Evolutionary conservation across 2,113 vertebrate genomes (phyloP), one percentile per base, ranked within the genome.

Genomic region (Phylloscopus whistleri): DNA sequence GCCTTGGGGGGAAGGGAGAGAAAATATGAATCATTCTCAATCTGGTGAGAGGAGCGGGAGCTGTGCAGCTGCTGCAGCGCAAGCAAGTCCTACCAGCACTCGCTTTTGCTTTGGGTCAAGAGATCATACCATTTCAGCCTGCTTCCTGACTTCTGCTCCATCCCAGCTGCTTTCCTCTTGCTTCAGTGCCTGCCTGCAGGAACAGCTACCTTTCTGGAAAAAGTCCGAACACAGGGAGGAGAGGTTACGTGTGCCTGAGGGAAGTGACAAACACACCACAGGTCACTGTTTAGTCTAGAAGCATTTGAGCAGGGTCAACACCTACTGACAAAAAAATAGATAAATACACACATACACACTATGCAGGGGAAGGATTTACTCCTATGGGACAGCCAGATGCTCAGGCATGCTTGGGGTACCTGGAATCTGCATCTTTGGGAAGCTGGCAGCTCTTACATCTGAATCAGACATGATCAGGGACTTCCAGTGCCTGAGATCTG

Each of bases 121-220:
- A 90, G 76, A 78, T 72, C 68, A 41, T 33, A 96, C 75, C 56
- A 78, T 75, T 78, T 28, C 89, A 93, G 85, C 85, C 72, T 59
- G 88, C 66, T 88, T 86, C 82, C 91, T 91, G 51, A 77, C 86
- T 83, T 67, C 75, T 33, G 75, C 87, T 93, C 78, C 87, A 67
- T 79, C 55, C 85, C 86, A 84, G 86, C 48, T 78, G 92, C 83
- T 81, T 35, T 84, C 56, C 79, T 92, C 79, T 78, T 53, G 85
- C 68, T 62, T 90, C 70, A 80, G 52, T 56, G 48, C 82, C 94
- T 87, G 84, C 70, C 93, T 94, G 90, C 63, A 39, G 75, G 51
- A 95, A 16, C 80, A 78, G 73, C 83, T 74, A 96, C 52, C 48
- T 63, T 51, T 79, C 87, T 81, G 64, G 85, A 94, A 95, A 75